Evolutionary conservation across 2,797 vertebrate genomes (phyloP).

Genomic region (Argentina silus): DNA sequence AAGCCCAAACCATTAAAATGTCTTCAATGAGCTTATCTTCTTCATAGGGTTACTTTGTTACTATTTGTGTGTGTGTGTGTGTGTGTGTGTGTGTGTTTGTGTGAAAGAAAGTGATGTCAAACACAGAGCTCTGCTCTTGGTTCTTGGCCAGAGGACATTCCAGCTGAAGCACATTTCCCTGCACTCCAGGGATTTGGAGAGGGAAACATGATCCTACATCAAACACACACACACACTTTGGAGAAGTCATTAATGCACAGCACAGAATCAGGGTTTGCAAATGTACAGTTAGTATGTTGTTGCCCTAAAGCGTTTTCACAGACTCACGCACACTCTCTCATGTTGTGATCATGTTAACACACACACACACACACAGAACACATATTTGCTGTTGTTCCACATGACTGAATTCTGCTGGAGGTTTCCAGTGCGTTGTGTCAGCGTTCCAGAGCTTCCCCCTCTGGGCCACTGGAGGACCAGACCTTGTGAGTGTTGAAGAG

Average conservation of each 20-base stretch:
- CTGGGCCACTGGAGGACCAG: not conserved
- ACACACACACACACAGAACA: not conserved
- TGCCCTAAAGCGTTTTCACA: not conserved
- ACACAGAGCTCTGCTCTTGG: not conserved
- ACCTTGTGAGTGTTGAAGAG: not conserved
- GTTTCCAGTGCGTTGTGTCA: constrained; percentile 11
- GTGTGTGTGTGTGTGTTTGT: not conserved
- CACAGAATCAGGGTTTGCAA: not conserved
- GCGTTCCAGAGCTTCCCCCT: constrained; percentile 3
- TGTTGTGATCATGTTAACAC: not conserved
- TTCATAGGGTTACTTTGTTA: not conserved
- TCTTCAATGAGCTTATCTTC: constrained; percentile 31
- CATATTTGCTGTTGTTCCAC: not conserved
- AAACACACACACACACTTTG: constrained; percentile 1
- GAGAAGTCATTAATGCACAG: too few relatives aligned
- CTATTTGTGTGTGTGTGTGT: constrained; percentile 9
- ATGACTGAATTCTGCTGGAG: not conserved
- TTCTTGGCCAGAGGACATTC: constrained; percentile 24
- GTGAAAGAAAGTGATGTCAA: not conserved
- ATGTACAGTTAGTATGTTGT: not conserved
- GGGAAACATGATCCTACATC: not conserved
- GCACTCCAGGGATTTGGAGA: not conserved
- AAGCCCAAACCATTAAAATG: constrained; percentile 50
- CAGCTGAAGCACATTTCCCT: constrained; percentile 14
- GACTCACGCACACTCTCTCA: not conserved